Evolutionary conservation across 2,113 vertebrate species (phyloP).

Genomic region (Cyprinus carpio): DNA sequence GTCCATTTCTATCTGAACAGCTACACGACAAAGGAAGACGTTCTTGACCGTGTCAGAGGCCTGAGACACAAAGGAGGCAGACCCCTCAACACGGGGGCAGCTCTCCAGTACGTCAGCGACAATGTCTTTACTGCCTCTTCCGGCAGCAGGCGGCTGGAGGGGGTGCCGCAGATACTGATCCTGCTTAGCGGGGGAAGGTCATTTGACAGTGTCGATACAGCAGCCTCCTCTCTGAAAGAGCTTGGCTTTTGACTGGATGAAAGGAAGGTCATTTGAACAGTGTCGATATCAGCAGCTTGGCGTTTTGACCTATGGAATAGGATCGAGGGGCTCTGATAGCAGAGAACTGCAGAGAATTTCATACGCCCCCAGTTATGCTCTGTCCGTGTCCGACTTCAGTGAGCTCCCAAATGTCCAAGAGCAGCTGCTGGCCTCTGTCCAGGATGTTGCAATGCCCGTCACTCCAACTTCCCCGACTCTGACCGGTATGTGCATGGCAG

Average conservation of each 20-base stretch:
- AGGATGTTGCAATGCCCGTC: neutral
- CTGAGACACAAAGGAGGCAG: slow-evolving; percentile 67
- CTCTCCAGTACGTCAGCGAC: slow-evolving; percentile 68
- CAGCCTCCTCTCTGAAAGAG: slow-evolving; percentile 56
- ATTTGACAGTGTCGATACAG: slow-evolving; percentile 45
- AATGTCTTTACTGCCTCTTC: slow-evolving; percentile 64
- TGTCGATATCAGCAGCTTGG: too few relatives aligned
- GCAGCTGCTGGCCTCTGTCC: slow-evolving; percentile 37
- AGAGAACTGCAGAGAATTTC: slow-evolving; percentile 52
- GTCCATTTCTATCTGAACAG: slow-evolving; percentile 63
- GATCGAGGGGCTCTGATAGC: slow-evolving; percentile 62
- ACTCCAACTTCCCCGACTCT: slow-evolving; percentile 8
- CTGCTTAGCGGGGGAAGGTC: slow-evolving; percentile 59
- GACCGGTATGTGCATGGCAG: slow-evolving; percentile 21
- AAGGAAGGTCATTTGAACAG: too few relatives aligned
- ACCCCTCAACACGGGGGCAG: slow-evolving; percentile 60
- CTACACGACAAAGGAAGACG: slow-evolving; percentile 58
- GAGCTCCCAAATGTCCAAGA: slow-evolving; percentile 55
- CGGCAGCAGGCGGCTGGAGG: slow-evolving; percentile 68
- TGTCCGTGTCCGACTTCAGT: slow-evolving; percentile 56
- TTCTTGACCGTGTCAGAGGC: slow-evolving; percentile 58
- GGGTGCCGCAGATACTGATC: slow-evolving; percentile 72
- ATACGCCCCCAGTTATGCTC: slow-evolving; percentile 40
- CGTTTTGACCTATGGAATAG: slow-evolving; percentile 51
- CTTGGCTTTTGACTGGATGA: slow-evolving; percentile 57